Percentiles rank a stretch among this genome's conserved stretches.
Conservation (phyloP, 2,888 invertebrate genomes). For the Drosophila peninsularis region DNA sequence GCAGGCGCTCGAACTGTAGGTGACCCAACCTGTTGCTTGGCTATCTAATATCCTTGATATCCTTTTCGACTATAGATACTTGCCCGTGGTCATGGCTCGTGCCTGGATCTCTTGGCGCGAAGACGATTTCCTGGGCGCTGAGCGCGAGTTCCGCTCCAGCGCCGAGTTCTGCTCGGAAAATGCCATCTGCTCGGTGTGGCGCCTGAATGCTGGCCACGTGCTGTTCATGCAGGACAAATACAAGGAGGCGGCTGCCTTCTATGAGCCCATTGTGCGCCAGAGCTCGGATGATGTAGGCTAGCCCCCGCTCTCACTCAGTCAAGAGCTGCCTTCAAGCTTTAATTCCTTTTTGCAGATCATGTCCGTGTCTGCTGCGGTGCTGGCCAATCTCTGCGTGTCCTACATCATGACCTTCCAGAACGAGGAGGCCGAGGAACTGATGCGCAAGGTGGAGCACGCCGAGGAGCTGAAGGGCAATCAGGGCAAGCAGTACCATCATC, state of each 20-base stretch:
- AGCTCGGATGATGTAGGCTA: constrained; percentile 91
- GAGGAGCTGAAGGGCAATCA: constrained; percentile 95
- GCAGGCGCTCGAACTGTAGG: constrained; percentile 91
- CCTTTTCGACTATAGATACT: constrained; percentile 88
- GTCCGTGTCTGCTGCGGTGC: constrained; percentile 97
- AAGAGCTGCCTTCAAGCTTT: no score
- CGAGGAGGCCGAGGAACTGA: constrained; percentile 98
- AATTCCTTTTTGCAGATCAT: constrained; percentile 88
- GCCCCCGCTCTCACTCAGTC: not conserved
- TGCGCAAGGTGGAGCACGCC: constrained; percentile 99
- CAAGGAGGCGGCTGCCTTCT: constrained; percentile 98
- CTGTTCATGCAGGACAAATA: constrained; percentile 99
- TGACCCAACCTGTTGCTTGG: not conserved
- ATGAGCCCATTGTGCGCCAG: constrained; percentile 98
- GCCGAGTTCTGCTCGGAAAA: constrained; percentile 99
- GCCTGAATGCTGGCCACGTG: constrained; percentile 98
- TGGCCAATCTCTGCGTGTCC: constrained; percentile 99
- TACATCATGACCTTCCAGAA: constrained; percentile 99
- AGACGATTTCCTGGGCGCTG: constrained; percentile 97
- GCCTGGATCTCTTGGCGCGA: constrained; percentile 99
- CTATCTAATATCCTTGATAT: not conserved
- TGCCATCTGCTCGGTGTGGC: constrained; percentile 91
- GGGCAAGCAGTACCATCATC: constrained; percentile 97
- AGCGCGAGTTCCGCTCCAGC: constrained; percentile 97
- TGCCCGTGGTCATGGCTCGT: constrained; percentile 99